Conservation (phyloP, 1,140 invertebrate species). For the Drosophila repletoides region DNA sequence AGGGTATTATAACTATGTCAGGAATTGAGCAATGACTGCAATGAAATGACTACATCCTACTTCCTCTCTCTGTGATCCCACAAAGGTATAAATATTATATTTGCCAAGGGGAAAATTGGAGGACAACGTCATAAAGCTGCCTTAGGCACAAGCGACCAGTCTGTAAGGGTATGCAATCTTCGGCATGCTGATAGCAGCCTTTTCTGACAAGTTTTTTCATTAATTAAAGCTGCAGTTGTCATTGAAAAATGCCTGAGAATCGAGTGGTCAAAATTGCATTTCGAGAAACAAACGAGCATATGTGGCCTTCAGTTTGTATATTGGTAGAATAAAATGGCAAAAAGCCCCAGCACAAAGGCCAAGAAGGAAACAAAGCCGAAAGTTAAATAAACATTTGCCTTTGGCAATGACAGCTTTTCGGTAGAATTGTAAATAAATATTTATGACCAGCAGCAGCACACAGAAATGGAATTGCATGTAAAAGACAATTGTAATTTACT, state of each 20-base stretch:
- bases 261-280: background rate
- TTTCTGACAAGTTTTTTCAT: slow-evolving; percentile 66
- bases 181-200: slow-evolving; percentile 40
- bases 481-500: slow-evolving; percentile 79
- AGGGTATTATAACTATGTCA: no score
- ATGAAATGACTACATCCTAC: no score
- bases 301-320: slow-evolving; percentile 25
- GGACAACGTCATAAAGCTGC: no score
- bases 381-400: slow-evolving; percentile 43
- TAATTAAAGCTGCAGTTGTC: slow-evolving; percentile 77
- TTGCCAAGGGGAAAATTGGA: no score
- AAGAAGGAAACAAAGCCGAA: slow-evolving; percentile 41
- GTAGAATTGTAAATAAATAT: slow-evolving; percentile 73
- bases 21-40: no score
- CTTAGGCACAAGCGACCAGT: background rate
- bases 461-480: slow-evolving; percentile 59
- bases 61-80: no score
- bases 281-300: slow-evolving; percentile 7
- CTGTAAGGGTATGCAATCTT: background rate
- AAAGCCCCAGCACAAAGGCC: slow-evolving; percentile 3
- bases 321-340: slow-evolving; percentile 14
- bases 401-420: slow-evolving; percentile 69
- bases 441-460: slow-evolving; percentile 53
- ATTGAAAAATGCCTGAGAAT: slow-evolving; percentile 62
- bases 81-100: no score